Percentiles rank a stretch among this genome's conserved stretches.
Evolutionary conservation across 2,797 vertebrate species (phyloP).

Genomic region (Cynopterus sphinx): DNA sequence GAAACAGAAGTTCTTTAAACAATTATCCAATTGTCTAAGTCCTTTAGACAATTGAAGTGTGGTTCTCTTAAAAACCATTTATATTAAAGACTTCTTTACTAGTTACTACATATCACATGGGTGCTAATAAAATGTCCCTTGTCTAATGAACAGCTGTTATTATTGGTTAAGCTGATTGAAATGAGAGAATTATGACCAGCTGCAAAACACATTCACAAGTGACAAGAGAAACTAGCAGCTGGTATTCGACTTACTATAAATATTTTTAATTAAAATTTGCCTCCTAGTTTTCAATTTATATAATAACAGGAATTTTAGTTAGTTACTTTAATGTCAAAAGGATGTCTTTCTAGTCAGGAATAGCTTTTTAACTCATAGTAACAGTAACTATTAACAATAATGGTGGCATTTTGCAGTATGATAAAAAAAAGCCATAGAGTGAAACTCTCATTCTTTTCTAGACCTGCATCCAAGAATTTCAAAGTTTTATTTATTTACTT

Average conservation of each 20-base stretch:
- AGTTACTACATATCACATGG: slow-evolving; percentile 71
- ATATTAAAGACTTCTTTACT: slow-evolving; percentile 75
- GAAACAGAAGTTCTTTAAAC: not conserved
- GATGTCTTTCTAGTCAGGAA: slow-evolving; percentile 70
- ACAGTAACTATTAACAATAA: not conserved
- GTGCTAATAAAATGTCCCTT: slow-evolving; percentile 81
- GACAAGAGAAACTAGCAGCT: slow-evolving; percentile 82
- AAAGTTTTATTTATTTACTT: not conserved
- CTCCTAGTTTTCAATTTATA: slow-evolving; percentile 83
- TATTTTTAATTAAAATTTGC: slow-evolving; percentile 88
- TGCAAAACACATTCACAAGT: slow-evolving; percentile 83
- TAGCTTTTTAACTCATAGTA: slow-evolving; percentile 67
- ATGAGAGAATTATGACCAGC: slow-evolving; percentile 83
- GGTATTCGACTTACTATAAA: slow-evolving; percentile 84
- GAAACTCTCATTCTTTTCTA: not conserved
- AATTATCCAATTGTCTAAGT: slow-evolving; percentile 57
- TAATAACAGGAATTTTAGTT: slow-evolving; percentile 78
- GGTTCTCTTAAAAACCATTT: slow-evolving; percentile 74
- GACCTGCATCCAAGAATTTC: not conserved
- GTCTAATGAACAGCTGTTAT: slow-evolving; percentile 85
- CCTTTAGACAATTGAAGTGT: slow-evolving; percentile 64
- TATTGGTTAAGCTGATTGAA: slow-evolving; percentile 83
- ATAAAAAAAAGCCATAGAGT: slow-evolving; percentile 20
- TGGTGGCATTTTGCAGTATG: not conserved
- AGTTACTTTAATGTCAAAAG: slow-evolving; percentile 75